phyloP scores from a whole-genome alignment of 2,888 invertebrate genomes.

The Dione juno region DNA sequence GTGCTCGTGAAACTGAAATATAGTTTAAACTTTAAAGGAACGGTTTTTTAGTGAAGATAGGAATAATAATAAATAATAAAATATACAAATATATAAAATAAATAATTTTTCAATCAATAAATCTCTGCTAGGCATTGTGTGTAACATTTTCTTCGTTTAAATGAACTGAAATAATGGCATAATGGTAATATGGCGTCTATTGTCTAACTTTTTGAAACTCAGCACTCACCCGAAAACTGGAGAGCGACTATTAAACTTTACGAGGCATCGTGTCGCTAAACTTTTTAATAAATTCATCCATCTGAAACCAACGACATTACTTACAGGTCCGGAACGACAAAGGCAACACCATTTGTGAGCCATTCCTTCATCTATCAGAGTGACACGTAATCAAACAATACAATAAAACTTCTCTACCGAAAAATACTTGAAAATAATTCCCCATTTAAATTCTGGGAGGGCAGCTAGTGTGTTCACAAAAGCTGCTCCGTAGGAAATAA shows the following conservation, averaged over 20 bases:
- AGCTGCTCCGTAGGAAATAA: conserved; percentile 63
- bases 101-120: conserved; percentile 1
- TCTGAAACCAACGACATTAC: conserved; percentile 68
- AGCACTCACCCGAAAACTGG: conserved; percentile 58
- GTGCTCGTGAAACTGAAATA: conserved; percentile 33
- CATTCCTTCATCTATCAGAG: conserved; percentile 79
- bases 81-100: neutral
- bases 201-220: conserved; percentile 62
- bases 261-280: conserved; percentile 60
- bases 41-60: conserved; percentile 24
- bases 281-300: conserved; percentile 79
- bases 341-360: conserved; percentile 72
- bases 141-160: conserved; percentile 42
- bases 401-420: conserved; percentile 81
- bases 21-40: conserved; percentile 39
- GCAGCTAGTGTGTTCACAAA: conserved; percentile 69
- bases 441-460: conserved; percentile 82
- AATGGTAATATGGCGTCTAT: conserved; percentile 55
- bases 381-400: conserved; percentile 84
- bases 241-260: conserved; percentile 70
- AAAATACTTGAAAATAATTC: conserved; percentile 84
- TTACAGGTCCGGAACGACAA: conserved; percentile 66
- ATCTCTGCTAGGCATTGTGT: neutral
- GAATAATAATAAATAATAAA: conserved; percentile 24
- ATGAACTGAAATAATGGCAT: conserved; percentile 50